Evolutionary conservation across 2,888 invertebrate genomes (phyloP).

Genomic region (Saturnia japonica): DNA sequence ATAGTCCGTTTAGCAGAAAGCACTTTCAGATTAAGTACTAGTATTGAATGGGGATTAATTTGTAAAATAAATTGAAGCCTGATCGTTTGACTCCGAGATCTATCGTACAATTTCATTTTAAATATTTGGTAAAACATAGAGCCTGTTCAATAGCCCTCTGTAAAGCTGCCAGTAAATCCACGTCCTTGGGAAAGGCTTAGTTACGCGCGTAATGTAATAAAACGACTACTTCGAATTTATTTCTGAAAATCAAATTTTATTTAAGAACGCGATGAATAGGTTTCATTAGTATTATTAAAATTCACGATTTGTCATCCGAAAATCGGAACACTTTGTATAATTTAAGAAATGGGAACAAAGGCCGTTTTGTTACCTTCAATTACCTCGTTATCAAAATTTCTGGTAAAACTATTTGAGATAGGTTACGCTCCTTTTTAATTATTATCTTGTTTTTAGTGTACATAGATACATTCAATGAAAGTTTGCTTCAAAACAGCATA

Average conservation of each 20-base stretch:
- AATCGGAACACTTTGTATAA: conserved; percentile 18
- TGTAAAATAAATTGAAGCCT: conserved; percentile 10
- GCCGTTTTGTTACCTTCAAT: conserved; percentile 16
- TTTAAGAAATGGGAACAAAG: conserved; percentile 18
- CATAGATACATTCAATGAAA: not conserved
- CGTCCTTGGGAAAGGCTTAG: conserved; percentile 5
- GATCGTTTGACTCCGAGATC: not conserved
- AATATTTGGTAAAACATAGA: not conserved
- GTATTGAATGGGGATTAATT: conserved; percentile 16
- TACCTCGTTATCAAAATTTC: conserved; percentile 18
- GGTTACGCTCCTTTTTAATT: not conserved
- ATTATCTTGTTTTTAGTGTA: not conserved
- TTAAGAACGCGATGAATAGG: conserved; percentile 17
- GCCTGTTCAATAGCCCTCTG: not conserved
- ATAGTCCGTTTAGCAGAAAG: conserved; percentile 16
- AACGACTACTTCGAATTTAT: conserved; percentile 13
- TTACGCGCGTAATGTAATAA: conserved; percentile 15
- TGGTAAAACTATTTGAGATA: conserved; percentile 2
- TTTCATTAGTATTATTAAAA: conserved; percentile 20
- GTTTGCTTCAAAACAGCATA: not conserved
- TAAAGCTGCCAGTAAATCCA: not conserved
- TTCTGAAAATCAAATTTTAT: conserved; percentile 19
- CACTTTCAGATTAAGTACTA: conserved; percentile 13
- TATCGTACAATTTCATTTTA: not conserved
- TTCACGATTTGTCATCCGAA: conserved; percentile 20